phyloP scores from a whole-genome alignment of 2,797 vertebrate genomes.

The Morus bassanus region DNA sequence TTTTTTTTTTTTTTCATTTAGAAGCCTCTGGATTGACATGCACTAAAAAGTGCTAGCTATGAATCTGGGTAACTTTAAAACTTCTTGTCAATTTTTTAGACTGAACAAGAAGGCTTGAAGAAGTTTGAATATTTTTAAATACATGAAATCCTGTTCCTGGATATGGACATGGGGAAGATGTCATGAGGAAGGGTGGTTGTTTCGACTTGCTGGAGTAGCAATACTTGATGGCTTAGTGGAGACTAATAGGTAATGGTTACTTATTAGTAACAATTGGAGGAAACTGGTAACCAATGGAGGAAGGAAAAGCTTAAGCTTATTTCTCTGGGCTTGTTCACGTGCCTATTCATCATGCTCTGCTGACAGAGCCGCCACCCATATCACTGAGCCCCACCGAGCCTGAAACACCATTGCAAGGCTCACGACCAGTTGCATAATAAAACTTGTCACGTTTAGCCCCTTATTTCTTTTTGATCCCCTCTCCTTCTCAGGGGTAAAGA shows the following conservation, averaged over 20 bases:
- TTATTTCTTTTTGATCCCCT: background rate
- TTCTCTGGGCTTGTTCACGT: background rate
- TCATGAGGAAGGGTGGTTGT: background rate
- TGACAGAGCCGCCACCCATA: background rate
- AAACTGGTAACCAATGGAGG: background rate
- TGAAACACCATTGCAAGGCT: background rate
- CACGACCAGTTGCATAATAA: rapidly evolving
- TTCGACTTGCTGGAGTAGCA: background rate
- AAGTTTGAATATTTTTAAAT: background rate
- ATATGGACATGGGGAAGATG: background rate
- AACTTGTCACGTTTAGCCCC: background rate
- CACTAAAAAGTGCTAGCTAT: background rate
- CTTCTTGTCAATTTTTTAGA: background rate
- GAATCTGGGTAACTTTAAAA: background rate
- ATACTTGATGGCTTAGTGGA: background rate
- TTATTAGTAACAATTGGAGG: too few relatives aligned
- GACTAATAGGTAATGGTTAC: background rate
- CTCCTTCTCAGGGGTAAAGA: background rate
- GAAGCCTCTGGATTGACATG: background rate
- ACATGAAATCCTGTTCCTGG: background rate
- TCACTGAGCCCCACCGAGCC: background rate
- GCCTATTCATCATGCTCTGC: background rate
- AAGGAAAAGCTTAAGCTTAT: background rate
- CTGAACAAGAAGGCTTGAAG: background rate
- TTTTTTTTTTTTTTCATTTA: background rate